Percentiles rank a stretch among this genome's conserved stretches.
phyloP scores from a whole-genome alignment of 2,113 vertebrate genomes.

The Melanerpes aurifrons region DNA sequence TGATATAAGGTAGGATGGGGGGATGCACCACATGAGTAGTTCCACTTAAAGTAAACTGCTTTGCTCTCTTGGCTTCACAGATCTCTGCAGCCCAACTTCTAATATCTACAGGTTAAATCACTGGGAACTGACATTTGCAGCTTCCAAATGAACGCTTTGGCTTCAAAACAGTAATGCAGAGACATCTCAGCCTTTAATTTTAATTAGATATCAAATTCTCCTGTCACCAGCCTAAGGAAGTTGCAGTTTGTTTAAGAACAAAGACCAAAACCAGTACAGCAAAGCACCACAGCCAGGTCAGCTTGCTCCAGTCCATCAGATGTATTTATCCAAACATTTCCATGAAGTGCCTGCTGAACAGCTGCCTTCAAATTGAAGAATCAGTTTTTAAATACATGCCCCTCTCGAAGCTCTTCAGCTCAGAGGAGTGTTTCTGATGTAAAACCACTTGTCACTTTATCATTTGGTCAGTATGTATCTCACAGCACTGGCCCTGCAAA shows the following conservation, averaged over 20 bases:
- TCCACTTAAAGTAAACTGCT: not conserved
- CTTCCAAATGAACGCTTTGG: not conserved
- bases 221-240: not conserved
- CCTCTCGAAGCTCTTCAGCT: not conserved
- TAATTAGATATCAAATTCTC: not conserved
- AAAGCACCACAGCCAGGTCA: not conserved
- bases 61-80: not conserved
- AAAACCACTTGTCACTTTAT: not conserved
- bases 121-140: not conserved
- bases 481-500: not conserved
- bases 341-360: not conserved
- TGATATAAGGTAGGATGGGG: not conserved
- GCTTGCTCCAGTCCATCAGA: not conserved
- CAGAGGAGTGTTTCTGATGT: not conserved
- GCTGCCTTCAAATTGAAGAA: not conserved
- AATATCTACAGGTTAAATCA: not conserved
- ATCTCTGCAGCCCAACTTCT: not conserved
- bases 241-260: not conserved
- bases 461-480: not conserved
- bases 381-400: not conserved
- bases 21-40: not conserved
- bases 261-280: not conserved
- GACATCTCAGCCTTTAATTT: not conserved
- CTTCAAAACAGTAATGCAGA: not conserved
- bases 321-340: not conserved